These are phyloP conservation scores for Sminthurinus aureus DNA, from an alignment of 2,888 invertebrate genomes.

Conservation along the genomic window DNA sequence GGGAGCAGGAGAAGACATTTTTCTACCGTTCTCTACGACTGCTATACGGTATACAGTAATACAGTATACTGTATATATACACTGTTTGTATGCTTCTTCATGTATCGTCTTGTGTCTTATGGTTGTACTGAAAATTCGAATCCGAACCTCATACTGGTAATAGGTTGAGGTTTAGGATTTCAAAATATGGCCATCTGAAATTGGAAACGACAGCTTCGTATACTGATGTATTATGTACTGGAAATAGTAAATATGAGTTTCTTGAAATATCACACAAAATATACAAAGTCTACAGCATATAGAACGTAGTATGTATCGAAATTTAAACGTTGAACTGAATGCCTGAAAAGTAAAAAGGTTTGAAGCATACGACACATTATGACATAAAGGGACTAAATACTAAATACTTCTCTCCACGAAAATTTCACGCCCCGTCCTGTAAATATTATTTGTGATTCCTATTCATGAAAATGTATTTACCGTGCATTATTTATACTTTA, in stretches of 20 bases:
- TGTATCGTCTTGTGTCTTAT: background rate
- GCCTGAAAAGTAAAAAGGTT: too few species aligned
- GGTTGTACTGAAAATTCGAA: background rate
- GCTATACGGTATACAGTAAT: too few species aligned
- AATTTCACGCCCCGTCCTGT: conserved; percentile 22
- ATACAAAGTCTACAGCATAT: too few species aligned
- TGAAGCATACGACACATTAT: conserved; percentile 13
- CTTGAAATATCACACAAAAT: background rate
- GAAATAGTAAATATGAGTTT: background rate
- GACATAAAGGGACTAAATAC: conserved; percentile 9
- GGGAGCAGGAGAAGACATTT: too few species aligned
- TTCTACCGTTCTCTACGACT: too few species aligned
- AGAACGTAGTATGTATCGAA: too few species aligned
- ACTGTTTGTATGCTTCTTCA: background rate
- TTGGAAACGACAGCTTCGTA: background rate
- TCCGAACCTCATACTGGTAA: background rate
- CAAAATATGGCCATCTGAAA: conserved; percentile 21
- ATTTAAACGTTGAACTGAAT: too few species aligned
- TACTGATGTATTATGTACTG: background rate
- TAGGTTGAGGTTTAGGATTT: conserved; percentile 17
- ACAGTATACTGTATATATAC: too few species aligned
- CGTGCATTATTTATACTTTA: too few species aligned
- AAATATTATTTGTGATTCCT: conserved; percentile 17
- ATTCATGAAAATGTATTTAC: too few species aligned
- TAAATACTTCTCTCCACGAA: background rate